Percentiles rank a stretch among this genome's conserved stretches.
Conservation (phyloP, 2,797 vertebrate genomes). For the Rhinophrynus dorsalis region DNA sequence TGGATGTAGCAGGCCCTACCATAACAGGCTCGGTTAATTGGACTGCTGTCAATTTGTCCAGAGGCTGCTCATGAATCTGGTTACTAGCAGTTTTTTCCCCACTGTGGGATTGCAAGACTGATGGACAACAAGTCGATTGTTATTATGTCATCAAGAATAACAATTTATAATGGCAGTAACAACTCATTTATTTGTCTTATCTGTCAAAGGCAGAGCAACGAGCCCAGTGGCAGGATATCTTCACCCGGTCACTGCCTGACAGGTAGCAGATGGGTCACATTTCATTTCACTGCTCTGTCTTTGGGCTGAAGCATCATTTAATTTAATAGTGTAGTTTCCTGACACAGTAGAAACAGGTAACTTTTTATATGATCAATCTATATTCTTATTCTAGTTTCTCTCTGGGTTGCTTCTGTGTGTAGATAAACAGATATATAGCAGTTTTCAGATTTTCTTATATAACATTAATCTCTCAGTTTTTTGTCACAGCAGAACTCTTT, state of each 20-base stretch:
- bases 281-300: background rate
- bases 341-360: background rate
- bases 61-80: background rate
- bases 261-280: background rate
- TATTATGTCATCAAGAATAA: conserved; percentile 6
- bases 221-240: background rate
- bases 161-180: conserved; percentile 1
- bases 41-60: background rate
- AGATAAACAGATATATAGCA: background rate
- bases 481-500: too few relatives aligned
- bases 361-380: background rate
- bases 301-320: background rate
- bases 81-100: background rate
- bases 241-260: background rate
- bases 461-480: too few relatives aligned
- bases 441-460: too few relatives aligned
- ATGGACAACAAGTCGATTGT: background rate
- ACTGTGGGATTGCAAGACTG: background rate
- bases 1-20: background rate
- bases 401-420: background rate
- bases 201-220: background rate
- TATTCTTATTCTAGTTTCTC: background rate
- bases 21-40: background rate
- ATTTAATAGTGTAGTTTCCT: background rate
- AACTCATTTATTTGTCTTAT: conserved; percentile 9